Conservation (phyloP, 2,888 invertebrate species). For the Pediacus dermestoides region DNA sequence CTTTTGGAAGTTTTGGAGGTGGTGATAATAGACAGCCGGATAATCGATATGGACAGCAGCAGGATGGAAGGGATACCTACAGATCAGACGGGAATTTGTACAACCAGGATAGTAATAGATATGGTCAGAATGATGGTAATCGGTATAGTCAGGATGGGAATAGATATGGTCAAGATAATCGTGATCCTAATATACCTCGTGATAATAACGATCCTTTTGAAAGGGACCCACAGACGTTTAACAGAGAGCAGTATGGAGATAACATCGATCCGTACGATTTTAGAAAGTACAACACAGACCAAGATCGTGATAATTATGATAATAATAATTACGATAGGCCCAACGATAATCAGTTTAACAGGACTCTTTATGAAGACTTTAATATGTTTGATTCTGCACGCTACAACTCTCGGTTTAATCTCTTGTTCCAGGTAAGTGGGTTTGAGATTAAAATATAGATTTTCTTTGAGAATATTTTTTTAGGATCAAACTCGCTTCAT, state of each 20-base stretch:
- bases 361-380: constrained; percentile 58
- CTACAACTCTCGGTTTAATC: constrained; percentile 68
- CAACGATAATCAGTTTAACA: constrained; percentile 31
- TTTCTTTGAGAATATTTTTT: constrained; percentile 18
- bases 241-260: constrained; percentile 40
- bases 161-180: constrained; percentile 2
- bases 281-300: constrained; percentile 20
- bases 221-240: constrained; percentile 38
- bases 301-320: constrained; percentile 15
- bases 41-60: constrained; percentile 11
- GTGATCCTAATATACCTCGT: constrained; percentile 8
- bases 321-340: constrained; percentile 14
- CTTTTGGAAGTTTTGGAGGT: constrained; percentile 39
- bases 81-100: constrained; percentile 10
- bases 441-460: constrained; percentile 3
- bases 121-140: constrained; percentile 30
- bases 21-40: constrained; percentile 17
- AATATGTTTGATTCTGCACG: constrained; percentile 69
- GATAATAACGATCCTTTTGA: constrained; percentile 31
- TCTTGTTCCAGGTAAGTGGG: constrained; percentile 69
- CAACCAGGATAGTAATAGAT: constrained; percentile 19
- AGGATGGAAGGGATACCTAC: not conserved
- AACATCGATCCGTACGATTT: constrained; percentile 43
- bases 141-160: constrained; percentile 9
- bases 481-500: constrained; percentile 74